Base-by-base conservation (phyloP, 2,113 vertebrate genomes). In the Cyphomyrus discorhynchus region DNA sequence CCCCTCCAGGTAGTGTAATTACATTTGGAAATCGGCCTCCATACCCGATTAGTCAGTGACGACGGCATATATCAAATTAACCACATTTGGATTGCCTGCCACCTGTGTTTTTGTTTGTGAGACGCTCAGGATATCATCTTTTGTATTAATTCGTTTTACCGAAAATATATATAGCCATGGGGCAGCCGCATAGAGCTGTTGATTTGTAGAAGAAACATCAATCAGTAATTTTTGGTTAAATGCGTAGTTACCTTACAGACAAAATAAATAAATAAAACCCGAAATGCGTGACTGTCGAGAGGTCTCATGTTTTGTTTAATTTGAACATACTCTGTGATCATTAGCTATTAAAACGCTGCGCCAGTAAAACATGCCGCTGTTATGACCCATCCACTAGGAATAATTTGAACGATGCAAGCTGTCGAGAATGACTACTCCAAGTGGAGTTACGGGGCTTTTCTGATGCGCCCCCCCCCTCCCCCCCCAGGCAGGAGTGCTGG, bases 31-130 rank as follows among this genome's bases (percentile, higher is more conserved):
- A 88, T 87, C 5, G 47, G 1, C 31, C 45, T 19, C 15, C 58
- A 6, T n/a, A 19, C 35, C 3, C 10, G 82, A 89, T 58, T 13
- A 85, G 89, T 74, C 1, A 24, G 50, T 31, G 39, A 49, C 47
- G 35, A 52, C 5, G 62, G 58, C 49, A 87, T 24, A 87, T 87
- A 77, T 90, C 1, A 77, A 83, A 87, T 86, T 87, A 86, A 56
- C 82, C 19, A 31, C 15, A 15, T 89, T 91, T 89, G 91, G 89
- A 92, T 92, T 93, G 92, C 89, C 90, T 90, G 89, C 91, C 88
- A 93, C 91, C 89, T 15, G 86, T 91, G 91, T 27, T 56, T 92
- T 91, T 95, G 93, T 94, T 93, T 94, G 92, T 19, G 21, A 93
- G 93, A 92, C 90, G 86, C 77, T 56, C 88, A 91, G 89, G 90